Conservation (phyloP, 2,888 invertebrate genomes). For the Proisotoma minuta region DNA sequence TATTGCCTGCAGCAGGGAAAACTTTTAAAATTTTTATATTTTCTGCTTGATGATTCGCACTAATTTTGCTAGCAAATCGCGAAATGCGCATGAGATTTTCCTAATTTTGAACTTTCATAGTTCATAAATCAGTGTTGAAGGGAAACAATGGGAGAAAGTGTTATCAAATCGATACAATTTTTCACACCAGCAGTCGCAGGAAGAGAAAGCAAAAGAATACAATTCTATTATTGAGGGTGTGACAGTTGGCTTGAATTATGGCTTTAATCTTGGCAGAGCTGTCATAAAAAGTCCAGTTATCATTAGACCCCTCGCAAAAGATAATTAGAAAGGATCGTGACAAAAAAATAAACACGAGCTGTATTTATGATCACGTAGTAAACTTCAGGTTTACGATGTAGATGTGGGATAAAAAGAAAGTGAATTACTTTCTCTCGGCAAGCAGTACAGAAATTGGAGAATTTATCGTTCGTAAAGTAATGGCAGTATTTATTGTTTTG, state of each 20-base stretch:
- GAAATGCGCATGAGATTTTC: too few relatives aligned
- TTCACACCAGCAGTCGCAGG: neutral
- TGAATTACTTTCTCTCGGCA: too few relatives aligned
- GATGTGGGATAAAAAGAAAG: too few relatives aligned
- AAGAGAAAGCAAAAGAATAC: neutral
- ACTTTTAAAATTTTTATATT: neutral
- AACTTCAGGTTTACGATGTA: too few relatives aligned
- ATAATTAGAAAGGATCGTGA: conserved; percentile 18
- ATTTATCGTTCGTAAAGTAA: too few relatives aligned
- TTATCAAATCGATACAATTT: neutral
- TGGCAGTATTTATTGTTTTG: too few relatives aligned
- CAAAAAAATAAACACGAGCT: conserved; percentile 13
- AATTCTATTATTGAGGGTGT: conserved; percentile 11
- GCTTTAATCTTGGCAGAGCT: conserved; percentile 12
- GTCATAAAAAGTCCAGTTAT: conserved; percentile 19
- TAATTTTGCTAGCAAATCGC: too few relatives aligned
- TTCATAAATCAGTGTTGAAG: neutral
- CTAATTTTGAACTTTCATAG: too few relatives aligned
- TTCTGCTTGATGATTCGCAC: neutral
- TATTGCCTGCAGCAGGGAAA: neutral
- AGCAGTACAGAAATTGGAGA: too few relatives aligned
- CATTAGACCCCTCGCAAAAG: conserved; percentile 9
- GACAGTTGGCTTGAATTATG: conserved; percentile 17
- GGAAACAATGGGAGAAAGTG: neutral
- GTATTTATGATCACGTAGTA: too few relatives aligned